Evolutionary conservation across 2,113 vertebrate genomes (phyloP), one percentile per base, ranked within the genome.

Genomic region (Oenanthe oenanthe): DNA sequence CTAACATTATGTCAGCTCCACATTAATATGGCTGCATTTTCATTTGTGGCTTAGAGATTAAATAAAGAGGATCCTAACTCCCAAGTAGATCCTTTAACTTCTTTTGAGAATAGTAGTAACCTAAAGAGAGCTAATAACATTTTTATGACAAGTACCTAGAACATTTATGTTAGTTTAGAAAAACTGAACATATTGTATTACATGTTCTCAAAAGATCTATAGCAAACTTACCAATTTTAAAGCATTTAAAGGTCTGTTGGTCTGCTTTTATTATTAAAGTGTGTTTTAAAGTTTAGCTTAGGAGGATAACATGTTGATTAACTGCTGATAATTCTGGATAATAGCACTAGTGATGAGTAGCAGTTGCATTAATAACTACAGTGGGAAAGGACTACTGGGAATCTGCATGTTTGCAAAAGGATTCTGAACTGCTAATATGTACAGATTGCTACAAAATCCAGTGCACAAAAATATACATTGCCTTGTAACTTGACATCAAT

Each of bases 381-480:
- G 31, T 14, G 10, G 45, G 34, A 89, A 87, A 68, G 47, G 66
- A 66, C 81, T 84, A 68, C 16, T 57, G 58, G 50, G 36, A 92
- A 94, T 62, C 53, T 61, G 29, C 38, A 68, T 36, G 38, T 91
- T 93, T 93, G 85, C 60, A 96, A 81, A 91, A 83, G 51, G 54
- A 86, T 85, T 83, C 78, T 70, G n/a, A 94, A 78, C 36, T 79
- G 58, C 57, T 76, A 85, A 21, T 43, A 79, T 18, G 28, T 50
- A 81, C 56, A 89, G 50, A 87, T n/a, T 68, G 50, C 66, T 80
- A 82, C 38, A 68, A 93, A 86, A 89, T 36, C 50, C 38, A 19
- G 7, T 24, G 43, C 53, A 34, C 10, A 25, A n/a, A 84, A 81
- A 72, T n/a, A 57, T 40, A 60, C 18, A 26, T 17, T 68, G 77